phyloP scores from a whole-genome alignment of 2,113 vertebrate genomes.

The Stictonetta naevosa region DNA sequence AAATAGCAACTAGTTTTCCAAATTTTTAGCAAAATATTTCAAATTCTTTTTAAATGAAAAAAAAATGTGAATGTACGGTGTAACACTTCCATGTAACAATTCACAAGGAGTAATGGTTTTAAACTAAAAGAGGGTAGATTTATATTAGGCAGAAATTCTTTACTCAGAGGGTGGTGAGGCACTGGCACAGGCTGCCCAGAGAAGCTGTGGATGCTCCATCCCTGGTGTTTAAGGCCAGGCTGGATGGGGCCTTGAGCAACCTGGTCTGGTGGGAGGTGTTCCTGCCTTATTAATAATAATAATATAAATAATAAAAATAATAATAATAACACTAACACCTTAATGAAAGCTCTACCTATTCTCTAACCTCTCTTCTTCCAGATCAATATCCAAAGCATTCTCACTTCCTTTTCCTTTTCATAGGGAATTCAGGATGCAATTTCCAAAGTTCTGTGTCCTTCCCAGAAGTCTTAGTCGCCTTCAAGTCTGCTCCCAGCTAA shows the following conservation, averaged over 20 bases:
- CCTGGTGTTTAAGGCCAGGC: no score
- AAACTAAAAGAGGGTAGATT: no score
- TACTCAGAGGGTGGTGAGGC: no score
- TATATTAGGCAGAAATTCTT: no score
- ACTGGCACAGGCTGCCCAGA: no score
- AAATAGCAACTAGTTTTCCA: not conserved
- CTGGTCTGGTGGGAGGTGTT: no score
- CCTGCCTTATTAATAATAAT: no score
- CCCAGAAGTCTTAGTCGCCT: conserved; percentile 47
- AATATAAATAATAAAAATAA: no score
- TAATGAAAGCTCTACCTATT: not conserved
- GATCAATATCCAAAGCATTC: conserved; percentile 2
- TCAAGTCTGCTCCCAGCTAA: conserved; percentile 56
- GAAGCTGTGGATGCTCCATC: no score
- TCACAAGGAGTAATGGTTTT: not conserved
- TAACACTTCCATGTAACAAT: not conserved
- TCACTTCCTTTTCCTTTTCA: conserved; percentile 41
- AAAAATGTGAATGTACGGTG: not conserved
- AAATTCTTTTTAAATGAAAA: not conserved
- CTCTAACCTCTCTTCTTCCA: not conserved
- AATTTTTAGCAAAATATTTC: not conserved
- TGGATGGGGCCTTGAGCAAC: no score
- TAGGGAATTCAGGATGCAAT: conserved; percentile 17
- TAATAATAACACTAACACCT: no score
- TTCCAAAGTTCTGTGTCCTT: conserved; percentile 29